Conservation (phyloP, 2,113 vertebrate species). For the Butastur rufipennis region DNA sequence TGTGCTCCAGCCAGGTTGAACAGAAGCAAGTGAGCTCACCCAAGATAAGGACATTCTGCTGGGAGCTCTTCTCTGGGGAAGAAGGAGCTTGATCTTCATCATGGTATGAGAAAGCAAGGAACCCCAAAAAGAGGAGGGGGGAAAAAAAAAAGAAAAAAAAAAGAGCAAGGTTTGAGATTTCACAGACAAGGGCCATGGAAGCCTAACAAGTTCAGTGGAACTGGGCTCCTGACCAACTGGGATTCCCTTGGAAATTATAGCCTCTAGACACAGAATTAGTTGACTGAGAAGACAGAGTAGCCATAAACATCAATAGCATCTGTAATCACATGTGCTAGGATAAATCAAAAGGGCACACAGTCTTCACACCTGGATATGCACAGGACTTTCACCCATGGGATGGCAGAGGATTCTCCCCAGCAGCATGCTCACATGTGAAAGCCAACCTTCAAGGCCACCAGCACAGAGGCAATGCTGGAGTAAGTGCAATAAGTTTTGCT, state of each 20-base stretch:
- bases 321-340: neutral
- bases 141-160: too few species aligned
- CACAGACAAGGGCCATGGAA: neutral
- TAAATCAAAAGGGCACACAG: neutral
- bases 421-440: accelerated
- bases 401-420: neutral
- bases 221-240: neutral
- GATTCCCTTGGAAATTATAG: neutral
- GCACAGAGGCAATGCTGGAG: accelerated
- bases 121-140: neutral
- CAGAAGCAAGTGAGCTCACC: neutral
- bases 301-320: neutral
- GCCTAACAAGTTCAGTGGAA: neutral
- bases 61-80: neutral
- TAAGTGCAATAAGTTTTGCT: neutral
- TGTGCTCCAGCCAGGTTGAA: neutral
- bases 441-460: neutral
- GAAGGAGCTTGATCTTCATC: neutral
- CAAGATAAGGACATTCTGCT: neutral
- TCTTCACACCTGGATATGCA: neutral
- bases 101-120: neutral
- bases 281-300: neutral
- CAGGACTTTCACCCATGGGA: accelerated
- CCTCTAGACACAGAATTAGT: neutral
- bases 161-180: neutral